Conservation (phyloP, 2,113 vertebrate species). For the Bettongia penicillata region DNA sequence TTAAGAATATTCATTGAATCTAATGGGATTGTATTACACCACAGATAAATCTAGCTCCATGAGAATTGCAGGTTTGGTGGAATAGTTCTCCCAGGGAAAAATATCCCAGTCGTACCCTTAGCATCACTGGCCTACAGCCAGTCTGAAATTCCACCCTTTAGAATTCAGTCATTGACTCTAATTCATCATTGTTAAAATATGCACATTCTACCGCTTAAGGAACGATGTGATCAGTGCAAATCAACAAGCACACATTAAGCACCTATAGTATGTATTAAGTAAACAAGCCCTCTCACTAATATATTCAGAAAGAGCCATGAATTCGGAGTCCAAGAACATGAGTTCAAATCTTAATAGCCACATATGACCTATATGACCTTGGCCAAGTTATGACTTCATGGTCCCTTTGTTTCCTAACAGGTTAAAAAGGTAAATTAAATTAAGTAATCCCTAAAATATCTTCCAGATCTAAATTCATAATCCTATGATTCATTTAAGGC, state of each 20-base stretch:
- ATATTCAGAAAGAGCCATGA: not conserved
- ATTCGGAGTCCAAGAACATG: not conserved
- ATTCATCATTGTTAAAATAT: not conserved
- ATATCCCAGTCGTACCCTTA: not conserved
- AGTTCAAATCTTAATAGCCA: not conserved
- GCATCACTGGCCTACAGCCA: not conserved
- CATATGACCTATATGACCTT: not conserved
- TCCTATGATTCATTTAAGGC: not conserved
- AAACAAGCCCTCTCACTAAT: not conserved
- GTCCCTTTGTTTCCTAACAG: not conserved
- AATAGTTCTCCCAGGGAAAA: not conserved
- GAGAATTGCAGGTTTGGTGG: not conserved
- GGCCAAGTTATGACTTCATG: not conserved
- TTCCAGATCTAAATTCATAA: not conserved
- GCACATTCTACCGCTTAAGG: not conserved
- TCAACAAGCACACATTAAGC: no score
- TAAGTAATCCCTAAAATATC: not conserved
- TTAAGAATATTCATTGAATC: no score
- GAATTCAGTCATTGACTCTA: not conserved
- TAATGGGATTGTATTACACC: not conserved
- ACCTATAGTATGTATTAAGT: not conserved
- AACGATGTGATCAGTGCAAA: not conserved
- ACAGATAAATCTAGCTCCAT: not conserved
- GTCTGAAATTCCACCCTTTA: not conserved
- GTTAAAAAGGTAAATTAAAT: not conserved